A percentile compares a stretch with the other conserved stretches of the same genome.
Evolutionary conservation across 2,888 invertebrate species (phyloP).

Genomic region (Erebia palarica): DNA sequence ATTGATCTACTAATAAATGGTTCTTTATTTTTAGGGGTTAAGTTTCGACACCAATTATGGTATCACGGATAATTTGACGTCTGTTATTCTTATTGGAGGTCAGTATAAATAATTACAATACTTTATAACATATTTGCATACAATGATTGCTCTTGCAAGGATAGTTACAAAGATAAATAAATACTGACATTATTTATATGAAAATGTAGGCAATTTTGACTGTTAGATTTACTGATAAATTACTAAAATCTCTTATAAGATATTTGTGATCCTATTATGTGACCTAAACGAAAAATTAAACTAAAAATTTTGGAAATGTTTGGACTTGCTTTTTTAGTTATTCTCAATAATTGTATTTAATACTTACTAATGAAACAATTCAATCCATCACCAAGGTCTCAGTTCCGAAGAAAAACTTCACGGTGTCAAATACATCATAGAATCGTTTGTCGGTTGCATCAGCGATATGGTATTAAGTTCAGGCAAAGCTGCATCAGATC

Average conservation of each 20-base stretch:
- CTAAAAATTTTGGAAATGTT: no score
- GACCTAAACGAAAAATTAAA: no score
- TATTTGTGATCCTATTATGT: no score
- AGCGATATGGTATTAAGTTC: slow-evolving; percentile 93
- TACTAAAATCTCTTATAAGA: no score
- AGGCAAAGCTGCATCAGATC: slow-evolving; percentile 92
- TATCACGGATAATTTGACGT: slow-evolving; percentile 92
- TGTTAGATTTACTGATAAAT: no score
- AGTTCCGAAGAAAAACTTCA: slow-evolving; percentile 94
- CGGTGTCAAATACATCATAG: slow-evolving; percentile 95
- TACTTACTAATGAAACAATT: neutral
- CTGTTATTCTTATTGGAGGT: slow-evolving; percentile 95
- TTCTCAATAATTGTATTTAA: no score
- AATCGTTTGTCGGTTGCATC: slow-evolving; percentile 96
- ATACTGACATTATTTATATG: no score
- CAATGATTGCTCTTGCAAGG: no score
- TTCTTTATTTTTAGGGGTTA: slow-evolving; percentile 82
- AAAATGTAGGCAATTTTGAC: no score
- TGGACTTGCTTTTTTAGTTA: no score
- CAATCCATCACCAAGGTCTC: slow-evolving; percentile 80
- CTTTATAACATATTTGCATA: no score
- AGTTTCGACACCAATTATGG: slow-evolving; percentile 93
- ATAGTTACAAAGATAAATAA: no score
- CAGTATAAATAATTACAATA: slow-evolving; percentile 48
- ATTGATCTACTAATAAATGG: neutral